Conservation (phyloP, 2,113 vertebrate genomes). For the Festucalex cinctus region DNA sequence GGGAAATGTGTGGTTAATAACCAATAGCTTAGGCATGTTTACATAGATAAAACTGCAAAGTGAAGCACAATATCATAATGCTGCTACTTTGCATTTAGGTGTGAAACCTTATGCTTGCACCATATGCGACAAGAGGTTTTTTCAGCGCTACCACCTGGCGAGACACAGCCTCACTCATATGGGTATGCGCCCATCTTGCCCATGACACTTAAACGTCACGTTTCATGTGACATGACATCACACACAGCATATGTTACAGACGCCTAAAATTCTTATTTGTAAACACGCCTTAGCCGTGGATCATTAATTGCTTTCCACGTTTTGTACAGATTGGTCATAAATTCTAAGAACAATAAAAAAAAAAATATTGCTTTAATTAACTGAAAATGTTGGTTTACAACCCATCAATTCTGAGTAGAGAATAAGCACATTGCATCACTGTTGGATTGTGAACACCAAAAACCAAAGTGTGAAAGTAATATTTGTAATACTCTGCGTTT, state of each 20-base stretch:
- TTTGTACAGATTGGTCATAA: constrained; percentile 18
- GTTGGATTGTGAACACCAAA: constrained; percentile 61
- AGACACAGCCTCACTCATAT: constrained; percentile 94
- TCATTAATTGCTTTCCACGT: constrained; percentile 4
- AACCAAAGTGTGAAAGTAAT: constrained; percentile 54
- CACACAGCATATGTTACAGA: neutral
- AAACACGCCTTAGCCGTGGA: neutral
- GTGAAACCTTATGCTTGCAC: constrained; percentile 93
- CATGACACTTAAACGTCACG: constrained; percentile 3
- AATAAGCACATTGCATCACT: constrained; percentile 37
- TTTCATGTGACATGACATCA: neutral
- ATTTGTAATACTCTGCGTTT: constrained; percentile 65
- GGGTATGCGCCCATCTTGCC: constrained; percentile 70
- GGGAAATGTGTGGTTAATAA: constrained; percentile 67
- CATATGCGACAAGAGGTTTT: constrained; percentile 92
- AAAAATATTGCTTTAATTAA: neutral
- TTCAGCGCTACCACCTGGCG: constrained; percentile 93
- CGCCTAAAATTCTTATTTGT: neutral
- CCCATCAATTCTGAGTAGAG: constrained; percentile 57
- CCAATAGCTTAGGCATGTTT: constrained; percentile 43
- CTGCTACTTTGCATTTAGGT: constrained; percentile 76
- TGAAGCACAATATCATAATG: constrained; percentile 55
- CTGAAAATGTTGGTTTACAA: constrained; percentile 55
- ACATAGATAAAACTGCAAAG: constrained; percentile 20
- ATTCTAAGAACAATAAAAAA: neutral